Evolutionary conservation across 2,888 invertebrate species (phyloP).

Genomic region (Hybos culiciformis): DNA sequence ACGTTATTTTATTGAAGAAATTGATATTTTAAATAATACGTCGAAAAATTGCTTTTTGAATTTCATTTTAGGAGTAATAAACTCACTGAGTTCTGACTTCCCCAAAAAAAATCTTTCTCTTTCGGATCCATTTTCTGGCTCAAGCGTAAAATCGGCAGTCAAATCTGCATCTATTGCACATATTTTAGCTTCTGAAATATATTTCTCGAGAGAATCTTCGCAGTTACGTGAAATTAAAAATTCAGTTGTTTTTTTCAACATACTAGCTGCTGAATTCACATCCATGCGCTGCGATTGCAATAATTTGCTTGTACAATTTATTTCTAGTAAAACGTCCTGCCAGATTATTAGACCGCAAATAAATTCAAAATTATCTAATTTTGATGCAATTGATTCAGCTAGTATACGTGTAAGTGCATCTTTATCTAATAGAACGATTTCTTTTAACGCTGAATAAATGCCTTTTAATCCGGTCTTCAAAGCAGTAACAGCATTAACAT

Average conservation of each 20-base stretch:
- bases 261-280: not conserved
- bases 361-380: not conserved
- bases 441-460: constrained; percentile 1
- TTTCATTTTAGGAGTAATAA: not conserved
- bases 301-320: not conserved
- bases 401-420: not conserved
- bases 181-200: not conserved
- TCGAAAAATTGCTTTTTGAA: not conserved
- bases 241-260: not conserved
- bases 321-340: not conserved
- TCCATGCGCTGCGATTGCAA: not conserved
- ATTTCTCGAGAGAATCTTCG: not conserved
- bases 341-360: not conserved
- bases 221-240: not conserved
- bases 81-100: not conserved
- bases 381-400: constrained; percentile 1
- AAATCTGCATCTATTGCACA: not conserved
- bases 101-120: not conserved
- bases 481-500: constrained; percentile 1
- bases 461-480: not conserved
- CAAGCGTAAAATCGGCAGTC: not conserved
- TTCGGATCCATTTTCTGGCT: not conserved
- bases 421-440: not conserved
- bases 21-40: not conserved
- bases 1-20: not conserved